These are phyloP conservation scores for Albula glossodonta DNA, from an alignment of 2,113 vertebrate species.

Conservation along the genomic window DNA sequence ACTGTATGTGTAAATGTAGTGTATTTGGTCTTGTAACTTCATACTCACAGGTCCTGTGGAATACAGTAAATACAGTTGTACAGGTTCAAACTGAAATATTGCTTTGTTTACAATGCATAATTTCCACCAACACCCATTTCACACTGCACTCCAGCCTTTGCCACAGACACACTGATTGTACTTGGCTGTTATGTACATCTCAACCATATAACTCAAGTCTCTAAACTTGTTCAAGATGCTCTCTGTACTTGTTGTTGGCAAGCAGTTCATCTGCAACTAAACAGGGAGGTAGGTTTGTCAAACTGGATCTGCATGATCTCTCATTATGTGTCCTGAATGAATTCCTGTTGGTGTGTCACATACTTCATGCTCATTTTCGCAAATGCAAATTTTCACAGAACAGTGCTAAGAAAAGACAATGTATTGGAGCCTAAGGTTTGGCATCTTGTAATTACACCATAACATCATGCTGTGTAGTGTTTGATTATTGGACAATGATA, in stretches of 20 bases:
- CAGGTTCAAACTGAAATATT: conserved; percentile 11
- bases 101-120: conserved; percentile 20
- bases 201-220: neutral
- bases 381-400: neutral
- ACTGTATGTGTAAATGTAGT: neutral
- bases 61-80: conserved; percentile 21
- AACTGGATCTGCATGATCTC: neutral
- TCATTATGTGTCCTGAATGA: neutral
- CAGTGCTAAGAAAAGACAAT: neutral
- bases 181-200: neutral
- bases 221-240: no score
- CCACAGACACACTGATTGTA: neutral
- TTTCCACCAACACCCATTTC: neutral
- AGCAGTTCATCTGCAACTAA: neutral
- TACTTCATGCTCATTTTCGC: neutral
- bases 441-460: neutral
- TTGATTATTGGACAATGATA: neutral
- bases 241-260: no score
- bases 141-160: neutral
- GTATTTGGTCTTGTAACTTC: neutral
- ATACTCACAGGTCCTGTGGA: neutral
- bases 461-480: neutral
- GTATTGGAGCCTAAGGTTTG: neutral
- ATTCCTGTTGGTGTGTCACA: neutral
- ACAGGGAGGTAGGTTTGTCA: neutral